Conservation (phyloP, 2,797 vertebrate species). For the Mycteria americana region DNA sequence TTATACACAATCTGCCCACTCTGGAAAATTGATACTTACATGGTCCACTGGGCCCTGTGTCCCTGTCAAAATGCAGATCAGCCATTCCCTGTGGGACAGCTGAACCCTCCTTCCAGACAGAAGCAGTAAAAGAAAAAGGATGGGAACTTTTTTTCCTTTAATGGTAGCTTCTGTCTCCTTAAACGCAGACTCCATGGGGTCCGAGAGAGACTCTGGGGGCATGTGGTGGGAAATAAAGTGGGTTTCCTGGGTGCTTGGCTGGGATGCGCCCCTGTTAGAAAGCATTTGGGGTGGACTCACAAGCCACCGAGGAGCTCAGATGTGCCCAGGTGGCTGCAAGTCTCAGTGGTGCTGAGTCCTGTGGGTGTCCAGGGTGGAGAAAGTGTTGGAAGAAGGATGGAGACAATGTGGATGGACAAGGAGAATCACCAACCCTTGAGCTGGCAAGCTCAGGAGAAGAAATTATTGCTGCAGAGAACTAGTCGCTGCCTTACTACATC, state of each 20-base stretch:
- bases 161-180: not conserved
- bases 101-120: not conserved
- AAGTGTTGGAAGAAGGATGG: not conserved
- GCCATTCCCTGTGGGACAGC: not conserved
- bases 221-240: not conserved
- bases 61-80: conserved; percentile 68
- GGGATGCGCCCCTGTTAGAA: not conserved
- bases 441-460: not conserved
- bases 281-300: not conserved
- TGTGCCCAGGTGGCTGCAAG: not conserved
- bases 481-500: not conserved
- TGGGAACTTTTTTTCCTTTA: not conserved
- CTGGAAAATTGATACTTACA: conserved; percentile 63
- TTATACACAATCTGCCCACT: conserved; percentile 55
- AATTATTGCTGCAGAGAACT: not conserved
- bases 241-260: not conserved
- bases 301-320: not conserved
- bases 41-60: conserved; percentile 37
- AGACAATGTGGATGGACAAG: not conserved
- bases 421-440: not conserved
- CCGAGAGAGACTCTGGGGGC: not conserved
- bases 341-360: not conserved
- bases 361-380: not conserved
- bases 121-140: not conserved
- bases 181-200: not conserved